Evolutionary conservation across 1,140 invertebrate genomes (phyloP).

Genomic region (Steinernema feltiae): DNA sequence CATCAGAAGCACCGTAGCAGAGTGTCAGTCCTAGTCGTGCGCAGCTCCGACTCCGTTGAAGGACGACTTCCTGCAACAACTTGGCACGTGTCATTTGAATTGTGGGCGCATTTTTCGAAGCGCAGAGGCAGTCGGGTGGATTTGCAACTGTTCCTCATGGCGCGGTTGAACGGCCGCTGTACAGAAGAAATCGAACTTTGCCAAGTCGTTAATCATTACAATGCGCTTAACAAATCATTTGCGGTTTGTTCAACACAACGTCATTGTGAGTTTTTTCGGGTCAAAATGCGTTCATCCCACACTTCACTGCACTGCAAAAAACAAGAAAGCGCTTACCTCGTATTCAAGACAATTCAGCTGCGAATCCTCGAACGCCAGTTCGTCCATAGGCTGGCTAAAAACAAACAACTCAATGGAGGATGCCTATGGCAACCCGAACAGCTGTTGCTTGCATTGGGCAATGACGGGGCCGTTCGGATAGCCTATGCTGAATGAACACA

Average conservation of each 20-base stretch:
- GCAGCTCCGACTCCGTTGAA: constrained; percentile 60
- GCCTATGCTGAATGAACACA: no score
- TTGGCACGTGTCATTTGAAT: background rate
- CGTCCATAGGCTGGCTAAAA: constrained; percentile 1
- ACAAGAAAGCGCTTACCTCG: background rate
- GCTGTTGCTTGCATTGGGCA: constrained; percentile 8
- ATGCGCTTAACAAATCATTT: background rate
- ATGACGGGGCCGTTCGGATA: background rate
- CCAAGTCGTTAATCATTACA: background rate
- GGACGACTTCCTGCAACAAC: constrained; percentile 67
- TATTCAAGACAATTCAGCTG: background rate
- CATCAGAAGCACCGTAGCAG: constrained; percentile 66
- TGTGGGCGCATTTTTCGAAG: background rate
- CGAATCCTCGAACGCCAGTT: background rate
- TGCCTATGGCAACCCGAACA: background rate
- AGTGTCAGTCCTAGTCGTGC: constrained; percentile 68
- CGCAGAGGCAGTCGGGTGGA: no score
- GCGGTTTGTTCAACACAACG: background rate
- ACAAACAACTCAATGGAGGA: background rate
- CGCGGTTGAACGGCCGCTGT: background rate
- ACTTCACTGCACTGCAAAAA: background rate
- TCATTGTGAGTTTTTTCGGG: background rate
- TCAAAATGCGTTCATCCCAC: background rate
- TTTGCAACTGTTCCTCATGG: background rate
- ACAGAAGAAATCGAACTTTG: background rate